These are phyloP conservation scores for Bombus balteatus DNA, from an alignment of 1,140 invertebrate genomes.

Conservation along the genomic window DNA sequence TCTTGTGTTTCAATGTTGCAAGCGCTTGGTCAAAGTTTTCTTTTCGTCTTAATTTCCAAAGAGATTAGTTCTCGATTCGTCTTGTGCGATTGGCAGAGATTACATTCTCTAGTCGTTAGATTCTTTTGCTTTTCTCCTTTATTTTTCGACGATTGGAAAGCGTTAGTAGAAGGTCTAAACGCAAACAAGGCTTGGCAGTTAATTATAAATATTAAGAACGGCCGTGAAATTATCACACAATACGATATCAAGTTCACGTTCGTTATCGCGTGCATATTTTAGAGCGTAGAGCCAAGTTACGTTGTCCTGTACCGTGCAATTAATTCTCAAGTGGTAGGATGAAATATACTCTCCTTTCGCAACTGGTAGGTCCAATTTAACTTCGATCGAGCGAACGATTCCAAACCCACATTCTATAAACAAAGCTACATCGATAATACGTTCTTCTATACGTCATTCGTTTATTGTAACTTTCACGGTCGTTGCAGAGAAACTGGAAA, in stretches of 20 bases:
- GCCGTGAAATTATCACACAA: not conserved
- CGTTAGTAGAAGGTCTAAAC: not conserved
- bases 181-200: not conserved
- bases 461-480: no score
- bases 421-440: not conserved
- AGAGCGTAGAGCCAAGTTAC: not conserved
- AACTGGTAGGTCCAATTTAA: constrained; percentile 3
- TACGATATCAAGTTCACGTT: constrained; percentile 19
- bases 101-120: no score
- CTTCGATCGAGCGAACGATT: not conserved
- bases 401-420: not conserved
- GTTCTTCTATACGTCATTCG: no score
- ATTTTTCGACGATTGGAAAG: not conserved
- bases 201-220: not conserved
- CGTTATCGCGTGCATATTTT: constrained; percentile 12
- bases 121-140: not conserved
- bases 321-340: constrained; percentile 23
- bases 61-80: no score
- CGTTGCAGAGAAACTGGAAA: no score
- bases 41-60: no score
- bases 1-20: not conserved
- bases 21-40: rapidly evolving
- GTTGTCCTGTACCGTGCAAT: not conserved
- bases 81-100: no score
- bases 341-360: not conserved